Percentiles rank a stretch among this genome's conserved stretches.
Conservation (phyloP, 2,888 invertebrate genomes). For the Maniola hyperantus region DNA sequence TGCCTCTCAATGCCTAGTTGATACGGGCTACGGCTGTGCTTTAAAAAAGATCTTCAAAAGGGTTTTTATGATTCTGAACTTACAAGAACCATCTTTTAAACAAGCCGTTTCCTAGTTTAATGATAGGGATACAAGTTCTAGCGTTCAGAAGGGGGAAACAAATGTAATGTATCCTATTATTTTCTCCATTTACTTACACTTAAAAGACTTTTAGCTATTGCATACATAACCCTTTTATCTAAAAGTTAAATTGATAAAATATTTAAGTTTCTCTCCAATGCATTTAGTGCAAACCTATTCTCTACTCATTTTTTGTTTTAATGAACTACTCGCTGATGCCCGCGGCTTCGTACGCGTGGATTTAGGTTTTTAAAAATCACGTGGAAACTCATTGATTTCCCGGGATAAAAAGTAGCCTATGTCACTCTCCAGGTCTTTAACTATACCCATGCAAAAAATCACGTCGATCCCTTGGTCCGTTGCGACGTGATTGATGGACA, state of each 20-base stretch:
- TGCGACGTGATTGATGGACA: too few relatives aligned
- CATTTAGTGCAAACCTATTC: background rate
- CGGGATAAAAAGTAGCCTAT: too few relatives aligned
- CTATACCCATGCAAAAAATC: too few relatives aligned
- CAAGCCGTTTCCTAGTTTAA: slow-evolving; percentile 3
- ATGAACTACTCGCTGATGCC: too few relatives aligned
- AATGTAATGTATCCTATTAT: slow-evolving; percentile 4
- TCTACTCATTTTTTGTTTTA: too few relatives aligned
- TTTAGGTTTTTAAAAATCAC: too few relatives aligned
- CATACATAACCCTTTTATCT: background rate
- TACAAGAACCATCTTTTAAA: slow-evolving; percentile 9
- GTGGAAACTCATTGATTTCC: too few relatives aligned
- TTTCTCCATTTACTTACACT: background rate
- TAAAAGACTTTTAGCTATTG: background rate
- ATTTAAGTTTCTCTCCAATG: background rate
- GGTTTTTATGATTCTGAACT: slow-evolving; percentile 35
- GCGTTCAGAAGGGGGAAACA: background rate
- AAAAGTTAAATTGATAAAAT: background rate
- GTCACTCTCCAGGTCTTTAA: too few relatives aligned
- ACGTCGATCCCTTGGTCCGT: too few relatives aligned
- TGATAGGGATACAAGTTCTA: background rate
- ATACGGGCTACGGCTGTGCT: slow-evolving; percentile 42
- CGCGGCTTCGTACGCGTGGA: too few relatives aligned
- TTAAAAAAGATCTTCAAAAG: slow-evolving; percentile 30
- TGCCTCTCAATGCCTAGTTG: slow-evolving; percentile 53